Evolutionary conservation across 2,113 vertebrate species (phyloP).

Genomic region (Oriolus oriolus): DNA sequence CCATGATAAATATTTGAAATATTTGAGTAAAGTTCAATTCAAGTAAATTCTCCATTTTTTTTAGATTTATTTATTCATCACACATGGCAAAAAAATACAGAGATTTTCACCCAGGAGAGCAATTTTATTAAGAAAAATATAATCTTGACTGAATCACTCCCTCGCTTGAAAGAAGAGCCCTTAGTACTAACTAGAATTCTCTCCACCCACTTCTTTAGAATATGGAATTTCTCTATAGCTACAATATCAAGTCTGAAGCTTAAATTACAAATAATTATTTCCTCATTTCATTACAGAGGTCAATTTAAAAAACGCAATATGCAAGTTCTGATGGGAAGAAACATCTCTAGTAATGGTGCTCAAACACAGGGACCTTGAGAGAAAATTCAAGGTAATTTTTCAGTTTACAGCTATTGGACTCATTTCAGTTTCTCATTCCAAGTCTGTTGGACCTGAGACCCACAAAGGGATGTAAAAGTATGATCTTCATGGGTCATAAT

Average conservation of each 20-base stretch:
- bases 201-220: background rate
- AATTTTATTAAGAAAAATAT: background rate
- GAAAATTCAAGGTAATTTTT: background rate
- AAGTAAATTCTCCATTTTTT: background rate
- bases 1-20: background rate
- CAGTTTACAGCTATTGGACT: background rate
- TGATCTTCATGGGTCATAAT: background rate
- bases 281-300: background rate
- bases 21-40: background rate
- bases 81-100: background rate
- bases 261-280: background rate
- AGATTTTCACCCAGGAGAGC: background rate
- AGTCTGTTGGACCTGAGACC: background rate
- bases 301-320: background rate
- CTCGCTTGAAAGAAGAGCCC: background rate
- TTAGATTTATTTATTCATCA: background rate
- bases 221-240: background rate
- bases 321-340: background rate
- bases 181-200: background rate
- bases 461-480: background rate
- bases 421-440: background rate
- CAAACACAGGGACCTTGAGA: background rate
- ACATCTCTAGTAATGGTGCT: background rate
- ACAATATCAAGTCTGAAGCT: background rate
- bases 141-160: background rate